Evolutionary conservation across 2,888 invertebrate genomes (phyloP).

Genomic region (Merodon equestris): DNA sequence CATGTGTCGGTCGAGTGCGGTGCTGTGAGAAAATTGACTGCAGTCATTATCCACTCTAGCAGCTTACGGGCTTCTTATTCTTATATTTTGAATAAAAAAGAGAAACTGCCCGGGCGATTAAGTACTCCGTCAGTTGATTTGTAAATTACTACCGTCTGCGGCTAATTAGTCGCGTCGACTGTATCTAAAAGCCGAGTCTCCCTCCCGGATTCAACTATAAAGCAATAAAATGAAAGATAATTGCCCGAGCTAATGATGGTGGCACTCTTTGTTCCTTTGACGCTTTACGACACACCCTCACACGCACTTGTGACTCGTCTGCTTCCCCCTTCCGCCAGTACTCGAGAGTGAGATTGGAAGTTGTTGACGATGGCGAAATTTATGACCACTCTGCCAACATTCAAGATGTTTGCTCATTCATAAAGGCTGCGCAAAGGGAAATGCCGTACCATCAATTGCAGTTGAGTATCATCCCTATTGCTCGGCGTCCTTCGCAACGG

Average conservation of each 20-base stretch:
- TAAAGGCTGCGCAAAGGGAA: slow-evolving; percentile 21
- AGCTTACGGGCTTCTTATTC: too few species aligned
- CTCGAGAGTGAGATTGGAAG: too few species aligned
- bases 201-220: slow-evolving; percentile 3
- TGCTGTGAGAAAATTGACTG: too few species aligned
- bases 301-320: slow-evolving; percentile 5
- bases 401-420: slow-evolving; percentile 29
- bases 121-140: too few species aligned
- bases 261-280: not conserved
- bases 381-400: slow-evolving; percentile 30
- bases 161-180: slow-evolving; percentile 4
- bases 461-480: slow-evolving; percentile 17
- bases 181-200: not conserved
- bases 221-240: slow-evolving; percentile 8
- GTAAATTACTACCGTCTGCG: not conserved
- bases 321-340: too few species aligned
- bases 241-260: slow-evolving; percentile 13
- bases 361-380: slow-evolving; percentile 5
- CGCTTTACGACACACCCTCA: slow-evolving; percentile 13
- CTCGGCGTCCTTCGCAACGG: slow-evolving; percentile 14
- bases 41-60: too few species aligned
- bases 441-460: not conserved
- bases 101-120: too few species aligned
- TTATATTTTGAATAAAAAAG: too few species aligned
- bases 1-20: not conserved